Base-by-base conservation (phyloP, 1,140 invertebrate species). In the Orchesella cincta region DNA sequence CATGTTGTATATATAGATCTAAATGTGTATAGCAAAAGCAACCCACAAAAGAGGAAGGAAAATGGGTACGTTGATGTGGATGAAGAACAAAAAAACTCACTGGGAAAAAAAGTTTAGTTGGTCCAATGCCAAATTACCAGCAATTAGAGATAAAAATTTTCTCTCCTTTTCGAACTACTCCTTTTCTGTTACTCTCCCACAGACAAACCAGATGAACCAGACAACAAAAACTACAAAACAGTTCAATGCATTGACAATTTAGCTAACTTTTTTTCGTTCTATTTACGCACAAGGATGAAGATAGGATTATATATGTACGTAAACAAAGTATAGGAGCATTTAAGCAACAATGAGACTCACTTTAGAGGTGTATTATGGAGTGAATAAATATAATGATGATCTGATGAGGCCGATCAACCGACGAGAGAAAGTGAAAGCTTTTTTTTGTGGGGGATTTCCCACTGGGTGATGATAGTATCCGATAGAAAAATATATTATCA, bases 41-140 rank as follows among this genome's bases (percentile, higher is more conserved):
- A 62, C 54, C 54, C 5, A 62, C 8, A 62, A 62, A 8, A 62
- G 26, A n/a, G 23, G 23, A 62, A 8, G 23, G 12, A 62, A n/a
- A 20, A 8, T 46, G 39, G 39, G 39, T 12, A 46, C 54, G 54
- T 12, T 29, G n/a, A 29, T 18, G 29, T 33, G 16, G 31, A 29
- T 29, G 31, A 70, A 31, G 14, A 70, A 5, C 1, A 23, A 31
- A 70, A 33, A 20, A 51, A 70, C 18, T 29, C 18, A 34, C 2
- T 33, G 51, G 14, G 33, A 31, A 52, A 76, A 81, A 81, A 78
- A 78, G 78, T 77, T 77, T 51, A 76, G n/a, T 81, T 81, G 80
- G 80, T 81, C 76, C 67, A 46, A 52, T 74, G 79, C 80, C 80
- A 81, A 81, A 81, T 81, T 81, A 81, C 78, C 74, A 79, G 80